Evolutionary conservation across 2,113 vertebrate species (phyloP).

Genomic region (Clarias magur): DNA sequence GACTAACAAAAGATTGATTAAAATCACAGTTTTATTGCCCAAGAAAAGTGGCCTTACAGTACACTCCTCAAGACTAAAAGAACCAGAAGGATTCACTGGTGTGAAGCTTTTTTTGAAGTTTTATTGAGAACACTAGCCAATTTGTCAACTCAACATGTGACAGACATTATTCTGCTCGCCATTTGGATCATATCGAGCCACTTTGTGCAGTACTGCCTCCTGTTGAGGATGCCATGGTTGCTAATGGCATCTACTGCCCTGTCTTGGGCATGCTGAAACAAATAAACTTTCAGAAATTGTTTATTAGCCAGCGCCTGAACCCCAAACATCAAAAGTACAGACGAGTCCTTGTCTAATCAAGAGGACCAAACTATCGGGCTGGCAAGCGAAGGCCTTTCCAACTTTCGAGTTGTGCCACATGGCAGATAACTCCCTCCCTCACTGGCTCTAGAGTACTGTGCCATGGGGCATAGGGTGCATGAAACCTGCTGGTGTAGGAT

Average conservation of each 20-base stretch:
- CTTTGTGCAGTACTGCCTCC: background rate
- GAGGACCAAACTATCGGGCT: background rate
- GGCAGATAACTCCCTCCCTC: background rate
- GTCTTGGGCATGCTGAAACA: background rate
- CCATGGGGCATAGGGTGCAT: background rate
- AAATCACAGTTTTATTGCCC: too few species aligned
- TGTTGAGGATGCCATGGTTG: background rate
- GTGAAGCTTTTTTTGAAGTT: background rate
- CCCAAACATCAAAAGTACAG: background rate
- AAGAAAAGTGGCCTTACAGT: background rate
- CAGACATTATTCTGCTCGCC: background rate
- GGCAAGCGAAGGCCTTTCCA: background rate
- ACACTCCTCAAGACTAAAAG: background rate
- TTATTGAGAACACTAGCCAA: background rate
- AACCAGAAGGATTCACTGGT: background rate
- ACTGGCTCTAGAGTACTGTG: background rate
- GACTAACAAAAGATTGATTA: too few species aligned
- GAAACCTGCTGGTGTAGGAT: background rate
- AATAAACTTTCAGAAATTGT: background rate
- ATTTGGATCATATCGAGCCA: background rate
- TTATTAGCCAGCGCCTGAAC: background rate
- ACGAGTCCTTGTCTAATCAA: background rate
- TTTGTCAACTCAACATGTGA: background rate
- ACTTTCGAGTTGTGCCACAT: background rate
- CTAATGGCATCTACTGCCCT: background rate